Base-by-base conservation (phyloP, 2,797 vertebrate genomes). In the Rhadinocentrus ornatus region DNA sequence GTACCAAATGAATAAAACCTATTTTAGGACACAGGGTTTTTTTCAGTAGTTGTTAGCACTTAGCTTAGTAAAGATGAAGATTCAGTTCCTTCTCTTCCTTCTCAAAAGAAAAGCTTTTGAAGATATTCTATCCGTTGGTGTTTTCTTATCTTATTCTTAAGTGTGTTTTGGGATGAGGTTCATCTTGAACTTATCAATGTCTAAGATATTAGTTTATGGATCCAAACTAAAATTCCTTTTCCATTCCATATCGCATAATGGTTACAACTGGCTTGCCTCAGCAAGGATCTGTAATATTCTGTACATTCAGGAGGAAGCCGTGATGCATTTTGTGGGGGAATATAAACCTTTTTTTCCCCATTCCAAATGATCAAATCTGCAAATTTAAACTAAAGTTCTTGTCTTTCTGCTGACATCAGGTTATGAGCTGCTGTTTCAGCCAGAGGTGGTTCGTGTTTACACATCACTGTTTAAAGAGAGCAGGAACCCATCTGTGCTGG, bases 351-450 rank as follows among this genome's bases (percentile, higher is more conserved):
- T 46, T 46, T 26, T 11, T 22, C 9, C 54, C 0, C 11, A 16
- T 10, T 20, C 3, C 4, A 58, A 27, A 53, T 50, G 24, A 56
- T 26, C 13, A 20, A 22, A 31, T 41, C 31, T 50, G 16, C 53
- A 26, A 11, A 20, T 62, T 6, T 29, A 48, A 68, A 53, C 35
- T 15, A 34, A 66, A 10, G 1, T 0, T 3, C 9, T 15, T 46
- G 4, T 81, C 37, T 64, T 1, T 66, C 0, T 69, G 20, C 58
- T 10, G 8, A 6, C 65, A 35, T 75, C 75, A 99, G 98, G 98
- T 83, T 99, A 96, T 0, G 98, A 99, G 86, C 94, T 99, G 64
- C 91, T 99, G 75, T 99, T 96, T 90, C 98, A 99, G 82, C 97
- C 97, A 0, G 97, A 99, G 80, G 96, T 99, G 77, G 96, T 99